A percentile compares a stretch with the other conserved stretches of the same genome.
Conservation (phyloP, 2,113 vertebrate genomes). For the Pteropus alecto region DNA sequence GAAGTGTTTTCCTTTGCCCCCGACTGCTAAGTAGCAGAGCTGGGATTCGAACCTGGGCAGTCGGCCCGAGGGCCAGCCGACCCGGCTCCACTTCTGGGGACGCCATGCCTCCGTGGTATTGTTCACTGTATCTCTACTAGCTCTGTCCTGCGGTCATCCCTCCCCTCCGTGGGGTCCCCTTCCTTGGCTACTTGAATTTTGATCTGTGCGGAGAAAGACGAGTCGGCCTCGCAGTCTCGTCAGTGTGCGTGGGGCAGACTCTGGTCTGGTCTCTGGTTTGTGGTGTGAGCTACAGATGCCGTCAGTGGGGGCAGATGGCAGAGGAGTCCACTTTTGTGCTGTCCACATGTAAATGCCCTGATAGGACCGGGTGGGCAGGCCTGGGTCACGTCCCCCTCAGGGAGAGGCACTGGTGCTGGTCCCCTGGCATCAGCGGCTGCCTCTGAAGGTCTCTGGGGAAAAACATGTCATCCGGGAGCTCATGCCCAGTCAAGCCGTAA, state of each 20-base stretch:
- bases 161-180: not conserved
- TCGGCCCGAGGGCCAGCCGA: not conserved
- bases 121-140: rapidly evolving
- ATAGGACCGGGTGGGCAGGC: rapidly evolving
- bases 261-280: not conserved
- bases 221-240: not conserved
- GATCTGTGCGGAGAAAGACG: not conserved
- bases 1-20: rapidly evolving
- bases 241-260: not conserved
- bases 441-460: not conserved
- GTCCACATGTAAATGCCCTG: not conserved
- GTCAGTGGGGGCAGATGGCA: not conserved
- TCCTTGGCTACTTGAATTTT: not conserved
- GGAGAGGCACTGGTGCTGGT: rapidly evolving
- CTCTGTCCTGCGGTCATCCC: rapidly evolving
- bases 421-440: not conserved
- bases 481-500: rapidly evolving
- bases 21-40: rapidly evolving
- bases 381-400: not conserved
- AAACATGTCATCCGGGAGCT: not conserved
- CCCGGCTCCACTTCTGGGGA: too few relatives aligned
- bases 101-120: rapidly evolving
- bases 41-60: rapidly evolving
- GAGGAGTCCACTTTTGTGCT: too few relatives aligned
- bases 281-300: not conserved